Base-by-base conservation (phyloP, 2,888 invertebrate genomes). In the Caenorhabditis virilis region DNA sequence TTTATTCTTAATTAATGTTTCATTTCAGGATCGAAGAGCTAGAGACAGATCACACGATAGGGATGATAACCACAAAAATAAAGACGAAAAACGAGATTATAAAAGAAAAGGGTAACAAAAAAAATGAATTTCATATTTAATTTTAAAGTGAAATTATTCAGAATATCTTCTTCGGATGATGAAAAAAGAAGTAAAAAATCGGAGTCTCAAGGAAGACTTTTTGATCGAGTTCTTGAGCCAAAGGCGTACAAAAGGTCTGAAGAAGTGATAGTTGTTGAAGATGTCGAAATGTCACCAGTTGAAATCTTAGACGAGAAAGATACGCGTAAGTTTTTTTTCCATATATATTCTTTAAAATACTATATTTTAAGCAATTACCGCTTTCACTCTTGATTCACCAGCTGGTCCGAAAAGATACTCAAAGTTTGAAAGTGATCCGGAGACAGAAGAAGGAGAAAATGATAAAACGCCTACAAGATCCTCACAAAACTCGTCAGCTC, bases 381-480 rank as follows among this genome's bases (percentile, higher is more conserved):
- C 59, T 6, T 60, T 72, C 58, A 65, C 59, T 0, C 25, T 64
- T 25, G 61, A 61, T 15, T 56, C 60, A 22, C 57, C 60, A 20
- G 61, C 55, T 13, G 70, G 70, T 2, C 60, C 61, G 2, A 74
- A 70, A 22, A 75, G 73, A 38, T 75, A 75, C 39, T 71, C 71
- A n/a, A 75, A 75, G 45, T 75, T 75, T 39, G 75, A 75, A 35
- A 68, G 67, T 20, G 72, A 72, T 54, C 70, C 74, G 6, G 74
- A 74, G 38, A n/a, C 16, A 7, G 42, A 26, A 39, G 45, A 26
- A 18, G 56, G 59, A 33, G 58, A 47, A 13, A 58, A 52, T 36
- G 53, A 63, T 13, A 13, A 25, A 33, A 25, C 16, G 13, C 26
- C 39, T n/a, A 15, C 3, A 15, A 26, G 26, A 22, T 23, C 23